Percentiles rank a stretch among this genome's conserved stretches.
These are phyloP conservation scores for Micromussa lordhowensis DNA, from an alignment of 92 coral and sea anemone species.

Conservation along the genomic window DNA sequence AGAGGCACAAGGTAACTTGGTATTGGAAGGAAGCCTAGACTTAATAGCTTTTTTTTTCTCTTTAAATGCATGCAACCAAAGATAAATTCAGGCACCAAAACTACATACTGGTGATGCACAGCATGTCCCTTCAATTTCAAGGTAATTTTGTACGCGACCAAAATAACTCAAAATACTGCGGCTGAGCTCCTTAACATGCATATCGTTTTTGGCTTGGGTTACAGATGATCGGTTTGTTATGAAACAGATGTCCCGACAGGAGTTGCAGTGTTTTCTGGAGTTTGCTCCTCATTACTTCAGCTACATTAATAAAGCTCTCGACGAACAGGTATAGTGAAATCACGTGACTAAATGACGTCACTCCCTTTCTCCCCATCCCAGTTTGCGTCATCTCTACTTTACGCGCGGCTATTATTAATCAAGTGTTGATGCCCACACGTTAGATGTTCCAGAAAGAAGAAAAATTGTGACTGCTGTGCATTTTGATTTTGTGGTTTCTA, in stretches of 20 bases:
- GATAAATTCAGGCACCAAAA: too few relatives aligned
- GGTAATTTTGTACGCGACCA: too few relatives aligned
- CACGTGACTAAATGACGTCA: constrained; percentile 1
- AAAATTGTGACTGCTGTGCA: neutral
- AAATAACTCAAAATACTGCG: too few relatives aligned
- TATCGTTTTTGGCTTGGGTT: neutral
- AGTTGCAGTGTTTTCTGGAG: constrained; percentile 91
- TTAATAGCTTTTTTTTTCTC: too few relatives aligned
- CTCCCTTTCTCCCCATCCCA: neutral
- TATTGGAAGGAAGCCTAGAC: too few relatives aligned
- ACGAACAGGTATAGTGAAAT: constrained; percentile 81
- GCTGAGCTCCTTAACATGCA: too few relatives aligned
- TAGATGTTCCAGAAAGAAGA: neutral
- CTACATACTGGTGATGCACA: too few relatives aligned
- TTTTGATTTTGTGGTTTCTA: neutral
- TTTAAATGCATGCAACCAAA: too few relatives aligned
- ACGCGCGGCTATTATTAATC: neutral
- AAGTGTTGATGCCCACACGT: neutral
- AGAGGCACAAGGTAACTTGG: too few relatives aligned
- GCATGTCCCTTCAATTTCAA: too few relatives aligned
- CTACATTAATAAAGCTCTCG: constrained; percentile 89
- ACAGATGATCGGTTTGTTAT: constrained; percentile 96
- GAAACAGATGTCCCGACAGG: constrained; percentile 97
- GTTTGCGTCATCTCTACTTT: neutral
- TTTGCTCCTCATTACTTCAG: constrained; percentile 97